Base-by-base conservation (phyloP, 64 coral and sea anemone genomes). In the Trachythela sp. region DNA sequence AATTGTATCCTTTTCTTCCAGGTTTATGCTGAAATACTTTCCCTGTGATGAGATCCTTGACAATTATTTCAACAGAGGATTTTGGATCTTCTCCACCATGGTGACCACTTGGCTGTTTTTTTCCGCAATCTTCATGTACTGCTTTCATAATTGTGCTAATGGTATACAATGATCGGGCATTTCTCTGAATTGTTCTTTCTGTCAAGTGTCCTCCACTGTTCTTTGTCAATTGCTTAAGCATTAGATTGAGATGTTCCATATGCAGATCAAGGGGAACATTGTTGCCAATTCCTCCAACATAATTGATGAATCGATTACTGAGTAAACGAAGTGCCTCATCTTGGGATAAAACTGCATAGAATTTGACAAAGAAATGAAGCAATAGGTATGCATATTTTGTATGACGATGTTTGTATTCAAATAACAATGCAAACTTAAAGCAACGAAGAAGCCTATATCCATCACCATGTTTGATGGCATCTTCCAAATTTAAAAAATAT, bases 351-450 rank as follows among this genome's bases (percentile, higher is more conserved):
- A 87, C 85, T 31, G 85, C 85, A 87, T 64, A 68, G 43, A 29
- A 83, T 92, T 87, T 87, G n/a, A 54, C 68, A 87, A 88, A 87
- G 80, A 92, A 92, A 31, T 71, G 72, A 26, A 92, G 71, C 10
- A 92, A 86, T 27, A 83, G 60, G 86, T 77, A 92, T 87, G 91
- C 86, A 92, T 89, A 92, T 70, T 92, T 92, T n/a, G 91, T 88
- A 84, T 92, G 91, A 34, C 83, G 87, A 88, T 85, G 59, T 86
- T 92, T 92, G 86, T 92, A 92, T 34, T 50, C 71, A 39, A 92
- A 52, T 37, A 92, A 41, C 26, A 92, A 86, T 15, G 77, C 86
- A 84, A 88, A 60, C 39, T 92, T 92, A 59, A 83, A 92, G 35
- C 86, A 84, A 15, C 87, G 70, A 15, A 92, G 70, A 36, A 89